Percentiles rank a stretch among this genome's conserved stretches.
Conservation (phyloP, 1,140 invertebrate species). For the Odontomachus brunneus region DNA sequence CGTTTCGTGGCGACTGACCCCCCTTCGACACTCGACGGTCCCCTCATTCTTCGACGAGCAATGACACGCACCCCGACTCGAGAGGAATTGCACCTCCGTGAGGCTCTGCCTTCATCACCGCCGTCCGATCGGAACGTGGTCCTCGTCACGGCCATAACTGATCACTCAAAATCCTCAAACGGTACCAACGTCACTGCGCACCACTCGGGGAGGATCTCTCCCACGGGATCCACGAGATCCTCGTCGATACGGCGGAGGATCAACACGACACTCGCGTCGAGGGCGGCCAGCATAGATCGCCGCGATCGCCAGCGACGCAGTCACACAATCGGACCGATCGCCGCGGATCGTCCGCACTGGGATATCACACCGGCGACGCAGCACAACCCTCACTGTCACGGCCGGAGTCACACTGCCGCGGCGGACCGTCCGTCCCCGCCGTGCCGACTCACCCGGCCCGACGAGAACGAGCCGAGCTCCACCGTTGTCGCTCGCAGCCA, state of each 20-base stretch:
- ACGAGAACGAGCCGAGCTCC: too few relatives aligned
- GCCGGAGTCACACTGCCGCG: not conserved
- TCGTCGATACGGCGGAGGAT: not conserved
- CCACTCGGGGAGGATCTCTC: not conserved
- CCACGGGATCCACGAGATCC: not conserved
- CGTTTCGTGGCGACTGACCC: slow-evolving; percentile 16
- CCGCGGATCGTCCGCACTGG: too few relatives aligned
- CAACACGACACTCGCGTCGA: not conserved
- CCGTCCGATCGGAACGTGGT: slow-evolving; percentile 1
- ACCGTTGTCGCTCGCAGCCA: too few relatives aligned
- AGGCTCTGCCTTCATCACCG: slow-evolving; percentile 8
- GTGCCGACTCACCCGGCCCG: too few relatives aligned
- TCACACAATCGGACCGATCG: slow-evolving; percentile 18
- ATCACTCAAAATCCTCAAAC: slow-evolving; percentile 8
- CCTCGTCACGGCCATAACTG: slow-evolving; percentile 40
- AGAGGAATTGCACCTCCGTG: slow-evolving; percentile 1
- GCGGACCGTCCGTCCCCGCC: not conserved
- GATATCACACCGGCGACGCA: not conserved
- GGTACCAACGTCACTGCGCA: slow-evolving; percentile 2
- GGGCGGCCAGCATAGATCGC: not conserved
- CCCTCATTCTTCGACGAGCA: not conserved
- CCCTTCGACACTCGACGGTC: not conserved
- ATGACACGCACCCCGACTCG: not conserved
- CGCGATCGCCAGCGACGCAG: slow-evolving; percentile 8
- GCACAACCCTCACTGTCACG: slow-evolving; percentile 20